Evolutionary conservation across 2,113 vertebrate species (phyloP).

Genomic region (Piprites chloris): DNA sequence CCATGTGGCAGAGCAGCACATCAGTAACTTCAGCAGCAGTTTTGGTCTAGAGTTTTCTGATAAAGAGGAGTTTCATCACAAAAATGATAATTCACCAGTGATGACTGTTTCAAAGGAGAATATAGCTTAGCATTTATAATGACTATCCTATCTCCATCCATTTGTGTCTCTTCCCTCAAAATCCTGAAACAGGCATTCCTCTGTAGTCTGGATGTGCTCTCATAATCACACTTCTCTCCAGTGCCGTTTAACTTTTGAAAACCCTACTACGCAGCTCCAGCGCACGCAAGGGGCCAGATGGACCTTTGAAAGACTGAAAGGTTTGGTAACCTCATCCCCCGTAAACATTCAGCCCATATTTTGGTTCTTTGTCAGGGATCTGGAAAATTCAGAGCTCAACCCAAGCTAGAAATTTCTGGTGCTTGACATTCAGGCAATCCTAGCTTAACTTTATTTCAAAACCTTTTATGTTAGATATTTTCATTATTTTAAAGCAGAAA

Average conservation of each 20-base stretch:
- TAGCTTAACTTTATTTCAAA: neutral
- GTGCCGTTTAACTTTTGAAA: neutral
- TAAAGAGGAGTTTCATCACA: neutral
- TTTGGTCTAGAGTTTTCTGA: neutral
- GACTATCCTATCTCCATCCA: neutral
- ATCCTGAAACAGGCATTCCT: neutral
- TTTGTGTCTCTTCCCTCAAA: rapidly evolving
- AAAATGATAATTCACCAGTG: neutral
- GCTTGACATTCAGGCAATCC: neutral
- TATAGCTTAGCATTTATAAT: neutral
- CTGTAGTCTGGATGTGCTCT: neutral
- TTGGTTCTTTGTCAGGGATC: neutral
- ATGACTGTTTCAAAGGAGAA: neutral
- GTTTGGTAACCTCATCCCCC: neutral
- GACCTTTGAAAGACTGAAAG: neutral
- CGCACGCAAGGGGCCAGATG: neutral
- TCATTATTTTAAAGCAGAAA: neutral
- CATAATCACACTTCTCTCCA: neutral
- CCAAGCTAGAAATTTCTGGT: neutral
- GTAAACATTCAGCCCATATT: neutral
- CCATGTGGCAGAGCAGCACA: neutral
- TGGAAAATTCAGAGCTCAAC: neutral
- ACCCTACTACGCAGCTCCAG: neutral
- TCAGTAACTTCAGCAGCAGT: neutral
- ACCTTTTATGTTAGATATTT: neutral